Conservation (phyloP, 2,797 vertebrate species). For the Myotis daubentonii region DNA sequence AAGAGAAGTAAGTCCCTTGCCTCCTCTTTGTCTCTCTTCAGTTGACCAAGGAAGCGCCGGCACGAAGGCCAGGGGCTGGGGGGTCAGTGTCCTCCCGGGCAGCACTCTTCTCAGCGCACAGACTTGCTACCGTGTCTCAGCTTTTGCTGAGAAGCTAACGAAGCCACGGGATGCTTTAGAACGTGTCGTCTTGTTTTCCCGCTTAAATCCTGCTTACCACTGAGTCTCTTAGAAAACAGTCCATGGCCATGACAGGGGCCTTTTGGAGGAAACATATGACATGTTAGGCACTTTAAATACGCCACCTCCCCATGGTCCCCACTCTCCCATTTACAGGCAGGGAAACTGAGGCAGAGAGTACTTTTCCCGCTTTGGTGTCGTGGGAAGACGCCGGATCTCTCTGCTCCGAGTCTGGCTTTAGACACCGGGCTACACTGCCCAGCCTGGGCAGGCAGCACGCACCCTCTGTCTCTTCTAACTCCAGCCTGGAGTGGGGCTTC, state of each 20-base stretch:
- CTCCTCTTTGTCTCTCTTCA: neutral
- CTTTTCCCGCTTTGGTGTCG: neutral
- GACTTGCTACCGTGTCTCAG: neutral
- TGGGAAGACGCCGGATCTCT: neutral
- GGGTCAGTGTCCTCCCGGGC: conserved; percentile 40
- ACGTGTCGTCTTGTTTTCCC: conserved; percentile 70
- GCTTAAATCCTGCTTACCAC: conserved; percentile 36
- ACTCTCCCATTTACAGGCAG: neutral
- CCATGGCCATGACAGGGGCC: neutral
- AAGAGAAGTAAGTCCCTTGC: neutral
- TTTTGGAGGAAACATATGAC: neutral
- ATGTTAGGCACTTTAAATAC: neutral
- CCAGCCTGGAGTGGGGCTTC: neutral
- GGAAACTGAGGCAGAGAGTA: neutral
- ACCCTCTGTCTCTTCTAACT: neutral
- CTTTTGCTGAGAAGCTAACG: neutral
- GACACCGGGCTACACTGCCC: neutral
- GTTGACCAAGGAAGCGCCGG: neutral
- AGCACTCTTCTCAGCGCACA: conserved; percentile 20
- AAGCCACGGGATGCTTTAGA: conserved; percentile 58
- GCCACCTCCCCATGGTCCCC: no score
- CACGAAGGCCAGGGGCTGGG: conserved; percentile 9
- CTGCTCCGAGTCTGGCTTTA: neutral
- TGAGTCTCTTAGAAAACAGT: neutral
- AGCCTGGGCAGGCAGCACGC: neutral